Evolutionary conservation across 2,888 invertebrate species (phyloP), one percentile per base, ranked within the genome.

Genomic region (Cartodere bifasciata): DNA sequence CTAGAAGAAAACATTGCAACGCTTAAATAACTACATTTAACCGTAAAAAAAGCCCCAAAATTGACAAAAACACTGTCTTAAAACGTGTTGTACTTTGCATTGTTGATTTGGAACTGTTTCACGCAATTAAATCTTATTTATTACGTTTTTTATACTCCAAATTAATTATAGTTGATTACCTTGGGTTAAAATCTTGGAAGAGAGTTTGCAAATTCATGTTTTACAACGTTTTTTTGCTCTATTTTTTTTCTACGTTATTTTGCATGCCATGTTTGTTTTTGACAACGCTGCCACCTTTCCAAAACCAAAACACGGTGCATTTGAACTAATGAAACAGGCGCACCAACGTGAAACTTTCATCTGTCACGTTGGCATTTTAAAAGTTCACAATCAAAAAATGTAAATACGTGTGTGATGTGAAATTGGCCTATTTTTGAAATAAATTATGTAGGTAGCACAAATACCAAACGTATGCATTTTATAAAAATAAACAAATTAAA

Each of bases 111-210:
- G n/a, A n/a, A n/a, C n/a, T n/a, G n/a, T n/a, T n/a, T n/a, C 2
- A 3, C 3, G n/a, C 3, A 28, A 9, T 4, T 12, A 22, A 28
- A 20, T 5, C n/a, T 13, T 4, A 13, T 4, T 25, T 5, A 10
- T 23, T 12, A 9, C 13, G 13, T 10, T 10, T 15, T 4, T 26
- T 17, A 22, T 30, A n/a, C n/a, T n/a, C n/a, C n/a, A n/a, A n/a
- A n/a, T n/a, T n/a, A n/a, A n/a, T 17, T 33, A 32, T 27, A 15
- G 13, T 13, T 21, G 29, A 39, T 58, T 67, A 86, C 87, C 87
- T 86, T 46, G 87, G 86, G 70, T 88, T 87, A 59, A 87, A 88
- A 66, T 88, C 86, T 66, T 85, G 81, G 64, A 87, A 86, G 47
- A 87, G 63, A 44, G 84, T 79, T 66, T 86, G 85, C 51, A 86